Base-by-base conservation (phyloP, 2,797 vertebrate species). In the Semotilus atromaculatus region DNA sequence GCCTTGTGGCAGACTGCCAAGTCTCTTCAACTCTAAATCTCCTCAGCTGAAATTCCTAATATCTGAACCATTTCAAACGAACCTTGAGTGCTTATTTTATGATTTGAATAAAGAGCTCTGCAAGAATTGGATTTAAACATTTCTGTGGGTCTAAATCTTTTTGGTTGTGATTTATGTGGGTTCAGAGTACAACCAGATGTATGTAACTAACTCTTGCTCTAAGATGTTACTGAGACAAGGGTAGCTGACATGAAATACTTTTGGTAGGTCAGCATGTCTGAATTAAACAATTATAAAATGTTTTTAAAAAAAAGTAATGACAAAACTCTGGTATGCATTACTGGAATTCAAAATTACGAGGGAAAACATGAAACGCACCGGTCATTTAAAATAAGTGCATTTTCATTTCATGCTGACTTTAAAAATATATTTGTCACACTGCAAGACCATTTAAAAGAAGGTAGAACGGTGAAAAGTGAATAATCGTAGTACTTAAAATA, bases 31-130 rank as follows among this genome's bases (percentile, higher is more conserved):
- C 89, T 86, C 60, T 71, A 86, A 83, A 85, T 87, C 1, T 45
- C 89, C 84, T 86, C 91, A 89, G 85, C 88, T 84, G 86, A 89
- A 87, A 90, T 91, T 91, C 92, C 88, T 90, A 90, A 87, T 87
- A 89, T 88, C 87, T 83, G 82, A 86, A 88, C 73, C 43, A 3
- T 86, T 82, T 79, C 48, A 79, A 87, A 92, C 83, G 85, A 91
- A 90, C 86, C 70, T 73, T 66, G 85, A 90, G 88, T 87, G 88
- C 90, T 93, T 83, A 88, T 90, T 93, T 85, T 88, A 81, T 60
- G 70, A 86, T 88, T 86, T 91, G 90, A 92, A 82, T 76, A 34
- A 67, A 51, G 86, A 82, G 89, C 87, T 88, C 80, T 81, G 36
- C 64, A 53, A 45, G 73, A 70, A 76, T 74, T 73, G 80, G 77